These are phyloP conservation scores for Drosophila anomalipes DNA, from an alignment of 2,888 invertebrate genomes.

Conservation along the genomic window DNA sequence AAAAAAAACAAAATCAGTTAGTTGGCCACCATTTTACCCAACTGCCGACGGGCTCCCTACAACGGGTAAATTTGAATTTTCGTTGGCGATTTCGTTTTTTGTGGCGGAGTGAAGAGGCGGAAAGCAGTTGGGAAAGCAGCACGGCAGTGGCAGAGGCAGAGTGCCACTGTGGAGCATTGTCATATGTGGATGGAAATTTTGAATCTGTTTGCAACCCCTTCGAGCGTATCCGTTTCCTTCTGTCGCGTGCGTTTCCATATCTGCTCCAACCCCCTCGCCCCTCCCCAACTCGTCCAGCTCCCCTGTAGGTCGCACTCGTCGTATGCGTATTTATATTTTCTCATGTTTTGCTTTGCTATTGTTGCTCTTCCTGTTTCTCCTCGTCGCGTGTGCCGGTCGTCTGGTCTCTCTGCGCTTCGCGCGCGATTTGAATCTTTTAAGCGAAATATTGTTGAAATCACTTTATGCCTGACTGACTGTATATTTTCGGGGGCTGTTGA, in stretches of 20 bases:
- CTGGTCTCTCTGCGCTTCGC: constrained; percentile 47
- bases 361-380: constrained; percentile 39
- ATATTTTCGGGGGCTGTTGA: constrained; percentile 7
- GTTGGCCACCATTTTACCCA: constrained; percentile 62
- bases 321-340: constrained; percentile 80
- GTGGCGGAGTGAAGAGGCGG: background rate
- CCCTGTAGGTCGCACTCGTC: constrained; percentile 54
- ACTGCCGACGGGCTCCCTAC: constrained; percentile 42
- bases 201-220: constrained; percentile 83
- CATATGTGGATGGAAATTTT: constrained; percentile 83
- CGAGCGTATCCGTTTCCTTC: constrained; percentile 82
- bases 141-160: constrained; percentile 11
- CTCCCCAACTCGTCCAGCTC: background rate
- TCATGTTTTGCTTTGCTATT: constrained; percentile 62
- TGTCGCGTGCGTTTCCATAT: constrained; percentile 73
- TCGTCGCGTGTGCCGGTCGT: constrained; percentile 8
- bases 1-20: constrained; percentile 61
- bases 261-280: background rate
- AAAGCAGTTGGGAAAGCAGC: background rate
- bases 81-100: constrained; percentile 52
- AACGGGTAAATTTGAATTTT: constrained; percentile 72
- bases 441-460: constrained; percentile 83
- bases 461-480: constrained; percentile 70
- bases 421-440: constrained; percentile 82
- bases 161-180: constrained; percentile 76